Evolutionary conservation across 2,888 invertebrate species (phyloP).

Genomic region (Brenthis hecate): DNA sequence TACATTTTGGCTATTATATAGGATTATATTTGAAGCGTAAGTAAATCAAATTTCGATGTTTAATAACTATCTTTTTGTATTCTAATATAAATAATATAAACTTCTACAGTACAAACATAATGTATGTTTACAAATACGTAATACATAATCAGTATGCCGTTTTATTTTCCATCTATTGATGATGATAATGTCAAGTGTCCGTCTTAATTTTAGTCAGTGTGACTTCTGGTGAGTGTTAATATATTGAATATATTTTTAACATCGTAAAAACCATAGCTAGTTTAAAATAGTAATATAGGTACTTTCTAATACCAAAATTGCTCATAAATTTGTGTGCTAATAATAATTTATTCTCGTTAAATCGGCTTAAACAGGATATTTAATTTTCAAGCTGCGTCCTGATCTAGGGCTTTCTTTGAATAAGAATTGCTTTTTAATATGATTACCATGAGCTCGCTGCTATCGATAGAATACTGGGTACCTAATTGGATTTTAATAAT

Average conservation of each 20-base stretch:
- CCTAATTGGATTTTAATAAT: constrained; percentile 20
- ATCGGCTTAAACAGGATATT: not conserved
- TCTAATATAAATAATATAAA: not conserved
- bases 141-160: no score
- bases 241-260: no score
- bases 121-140: no score
- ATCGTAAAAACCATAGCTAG: no score
- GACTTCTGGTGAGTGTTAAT: no score
- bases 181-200: no score
- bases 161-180: no score
- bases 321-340: no score
- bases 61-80: not conserved
- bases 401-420: constrained; percentile 21
- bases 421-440: constrained; percentile 28
- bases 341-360: not conserved
- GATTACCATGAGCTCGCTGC: constrained; percentile 16
- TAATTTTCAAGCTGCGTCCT: constrained; percentile 4
- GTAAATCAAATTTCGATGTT: not conserved
- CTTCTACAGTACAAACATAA: no score
- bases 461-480: constrained; percentile 18
- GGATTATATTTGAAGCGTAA: constrained; percentile 24
- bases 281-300: no score
- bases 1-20: constrained; percentile 32
- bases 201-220: no score
- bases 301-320: no score